Evolutionary conservation across 2,888 invertebrate species (phyloP), one percentile per base, ranked within the genome.

Genomic region (Lucinisca nassula): DNA sequence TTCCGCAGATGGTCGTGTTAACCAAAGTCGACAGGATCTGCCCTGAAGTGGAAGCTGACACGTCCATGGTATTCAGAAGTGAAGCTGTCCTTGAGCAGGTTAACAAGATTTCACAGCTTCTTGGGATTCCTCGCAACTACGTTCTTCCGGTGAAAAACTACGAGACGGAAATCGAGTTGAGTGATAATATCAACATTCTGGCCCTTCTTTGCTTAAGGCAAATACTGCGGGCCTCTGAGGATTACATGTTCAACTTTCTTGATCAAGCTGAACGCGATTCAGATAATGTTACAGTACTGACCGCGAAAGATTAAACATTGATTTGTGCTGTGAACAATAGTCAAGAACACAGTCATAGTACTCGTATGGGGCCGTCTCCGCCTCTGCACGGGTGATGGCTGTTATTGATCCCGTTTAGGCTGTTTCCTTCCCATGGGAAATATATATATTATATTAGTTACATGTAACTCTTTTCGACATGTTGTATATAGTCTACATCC

Each of bases 11-110:
- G 32, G 87, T 92, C 12, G 61, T 93, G 14, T 73, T 93, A 32
- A 93, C 93, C 12, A 92, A 93, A 78, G 84, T 93, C 4, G 92
- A 93, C 82, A 83, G 89, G 27, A 82, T 91, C 0, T 92, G 90
- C 61, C 58, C 77, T n/a, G 74, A 80, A n/a, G 88, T 90, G 24
- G 76, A 82, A 24, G 80, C 81, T 35, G 85, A 91, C 40, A 27
- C 90, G 0, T 70, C 85, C 21, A 74, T 61, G 14, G 79, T 88
- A n/a, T 90, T 86, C 83, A 74, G 72, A 32, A 91, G 88, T 45
- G 55, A 49, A 4, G 74, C 51, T 3, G 76, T 92, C 37, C 70
- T 80, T 8, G 84, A 89, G 4, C 83, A 83, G 3, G 91, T 92
- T 32, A 88, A 91, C 79, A 81, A 82, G 72, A 87, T 88, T 37